Conservation (phyloP, 2,888 invertebrate species). For the Plebejus melissa region DNA sequence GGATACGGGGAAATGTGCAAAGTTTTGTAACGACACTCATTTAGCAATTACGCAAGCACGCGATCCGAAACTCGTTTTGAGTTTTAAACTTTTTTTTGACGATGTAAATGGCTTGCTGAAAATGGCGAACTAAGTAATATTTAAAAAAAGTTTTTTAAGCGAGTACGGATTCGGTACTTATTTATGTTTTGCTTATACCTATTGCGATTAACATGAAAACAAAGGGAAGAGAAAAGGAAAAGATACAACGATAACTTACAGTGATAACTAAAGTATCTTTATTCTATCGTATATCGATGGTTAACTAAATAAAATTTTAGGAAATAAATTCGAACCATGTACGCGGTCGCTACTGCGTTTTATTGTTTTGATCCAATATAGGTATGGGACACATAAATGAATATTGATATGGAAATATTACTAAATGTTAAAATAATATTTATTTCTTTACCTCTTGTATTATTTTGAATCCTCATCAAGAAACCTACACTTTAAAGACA, state of each 20-base stretch:
- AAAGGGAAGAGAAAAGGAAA: neutral
- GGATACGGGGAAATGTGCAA: slow-evolving; percentile 2
- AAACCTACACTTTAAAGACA: too few relatives aligned
- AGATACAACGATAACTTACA: too few relatives aligned
- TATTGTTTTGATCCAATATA: slow-evolving; percentile 16
- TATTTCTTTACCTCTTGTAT: too few relatives aligned
- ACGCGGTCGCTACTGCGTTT: slow-evolving; percentile 17
- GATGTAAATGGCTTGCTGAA: neutral
- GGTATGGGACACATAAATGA: neutral
- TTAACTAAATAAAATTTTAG: slow-evolving; percentile 13
- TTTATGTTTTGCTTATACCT: neutral
- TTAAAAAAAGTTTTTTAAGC: neutral
- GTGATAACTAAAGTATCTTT: neutral
- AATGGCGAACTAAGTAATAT: neutral
- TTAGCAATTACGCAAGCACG: slow-evolving; percentile 7
- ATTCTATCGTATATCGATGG: neutral
- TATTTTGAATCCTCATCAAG: too few relatives aligned
- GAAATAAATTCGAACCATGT: slow-evolving; percentile 4
- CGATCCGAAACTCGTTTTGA: slow-evolving; percentile 6
- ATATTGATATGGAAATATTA: neutral
- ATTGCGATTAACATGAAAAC: neutral
- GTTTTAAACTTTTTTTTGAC: neutral
- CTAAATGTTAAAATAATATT: too few relatives aligned
- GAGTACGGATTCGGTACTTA: neutral
- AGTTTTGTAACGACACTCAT: slow-evolving; percentile 11